Evolutionary conservation across 2,888 invertebrate species (phyloP), one percentile per base, ranked within the genome.

Genomic region (Drosophila meridiana): DNA sequence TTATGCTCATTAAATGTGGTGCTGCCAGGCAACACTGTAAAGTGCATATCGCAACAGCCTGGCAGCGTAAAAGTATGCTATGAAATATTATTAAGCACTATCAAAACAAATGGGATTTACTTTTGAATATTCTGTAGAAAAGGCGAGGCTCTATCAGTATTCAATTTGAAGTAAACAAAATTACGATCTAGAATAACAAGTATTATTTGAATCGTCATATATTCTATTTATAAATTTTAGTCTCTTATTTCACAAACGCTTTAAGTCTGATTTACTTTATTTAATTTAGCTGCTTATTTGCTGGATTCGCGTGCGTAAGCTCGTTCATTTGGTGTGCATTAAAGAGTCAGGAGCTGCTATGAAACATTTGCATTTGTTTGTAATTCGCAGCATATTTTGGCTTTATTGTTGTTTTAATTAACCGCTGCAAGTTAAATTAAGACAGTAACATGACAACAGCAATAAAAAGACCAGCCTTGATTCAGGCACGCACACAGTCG

Each of bases 381-480:
- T 26, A n/a, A 30, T 13, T 50, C 50, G 38, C 26, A 34, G 28
- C 63, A 48, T 66, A 71, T 70, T 66, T 66, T 69, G 62, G 57
- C 47, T 63, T 74, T 79, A 73, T 82, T 82, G 76, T 76, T 76
- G 65, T 63, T 77, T 84, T 87, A 85, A 87, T 86, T 89, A 90
- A 75, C 85, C 72, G 73, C 71, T 87, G 75, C 58, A 69, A 69
- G 75, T 82, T 87, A 89, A 90, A 89, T 90, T 70, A 79, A 82
- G 90, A 90, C 90, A 89, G 88, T 79, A 89, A 90, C 80, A 80
- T 73, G 72, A 80, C 62, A 76, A 70, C 66, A 78, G 64, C 63
- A 70, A 69, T 45, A 68, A 67, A 78, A 69, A 60, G 38, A 9
- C 45, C 40, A 60, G 58, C 34, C 58, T 69, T 60, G 76, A 76